Evolutionary conservation across 2,113 vertebrate genomes (phyloP).

Genomic region (Tapirus terrestris): DNA sequence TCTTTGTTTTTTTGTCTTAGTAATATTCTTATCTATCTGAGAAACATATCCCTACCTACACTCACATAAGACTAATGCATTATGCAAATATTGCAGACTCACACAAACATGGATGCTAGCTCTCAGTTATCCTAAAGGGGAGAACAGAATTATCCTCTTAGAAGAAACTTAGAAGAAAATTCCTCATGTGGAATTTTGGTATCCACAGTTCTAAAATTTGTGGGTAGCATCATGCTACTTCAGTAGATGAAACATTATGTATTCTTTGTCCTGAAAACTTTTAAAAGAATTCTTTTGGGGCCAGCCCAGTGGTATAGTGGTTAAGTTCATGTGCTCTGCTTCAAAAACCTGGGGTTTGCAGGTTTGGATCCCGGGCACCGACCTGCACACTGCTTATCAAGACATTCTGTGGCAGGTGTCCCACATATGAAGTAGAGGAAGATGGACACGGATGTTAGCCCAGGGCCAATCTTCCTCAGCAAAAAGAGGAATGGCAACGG

Average conservation of each 20-base stretch:
- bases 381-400: too few relatives aligned
- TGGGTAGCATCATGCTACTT: neutral
- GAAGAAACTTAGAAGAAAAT: neutral
- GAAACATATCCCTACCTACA: neutral
- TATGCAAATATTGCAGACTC: neutral
- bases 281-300: neutral
- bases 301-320: too few relatives aligned
- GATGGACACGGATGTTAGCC: too few relatives aligned
- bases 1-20: neutral
- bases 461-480: too few relatives aligned
- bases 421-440: too few relatives aligned
- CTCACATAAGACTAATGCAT: neutral
- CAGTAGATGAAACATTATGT: neutral
- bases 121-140: neutral
- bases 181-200: neutral
- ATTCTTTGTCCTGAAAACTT: slow-evolving; percentile 13
- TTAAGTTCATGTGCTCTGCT: too few relatives aligned
- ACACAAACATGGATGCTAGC: neutral
- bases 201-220: neutral
- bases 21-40: neutral
- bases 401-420: too few relatives aligned
- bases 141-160: neutral
- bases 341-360: too few relatives aligned
- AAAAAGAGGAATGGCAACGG: too few relatives aligned
- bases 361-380: too few relatives aligned